Evolutionary conservation across 92 coral and sea anemone genomes (phyloP).

Genomic region (Heliopora coerulea): DNA sequence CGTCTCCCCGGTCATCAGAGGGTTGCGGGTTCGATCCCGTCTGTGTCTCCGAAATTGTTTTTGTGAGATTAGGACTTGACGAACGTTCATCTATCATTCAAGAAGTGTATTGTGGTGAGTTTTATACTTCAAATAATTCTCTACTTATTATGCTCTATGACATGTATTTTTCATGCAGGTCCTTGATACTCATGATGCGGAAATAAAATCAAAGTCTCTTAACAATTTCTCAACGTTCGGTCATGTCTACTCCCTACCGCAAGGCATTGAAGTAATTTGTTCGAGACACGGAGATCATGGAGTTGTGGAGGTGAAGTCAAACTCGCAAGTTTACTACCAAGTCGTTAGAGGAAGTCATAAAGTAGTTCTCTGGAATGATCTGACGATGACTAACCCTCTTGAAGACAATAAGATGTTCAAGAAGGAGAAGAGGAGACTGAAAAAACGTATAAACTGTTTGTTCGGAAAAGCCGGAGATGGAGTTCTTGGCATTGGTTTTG

Average conservation of each 20-base stretch:
- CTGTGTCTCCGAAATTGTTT: too few relatives aligned
- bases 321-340: neutral
- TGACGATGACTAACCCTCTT: constrained; percentile 6
- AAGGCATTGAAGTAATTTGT: constrained; percentile 20
- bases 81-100: too few relatives aligned
- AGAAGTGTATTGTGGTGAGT: too few relatives aligned
- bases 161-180: too few relatives aligned
- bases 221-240: neutral
- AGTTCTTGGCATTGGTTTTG: neutral
- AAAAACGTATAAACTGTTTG: neutral
- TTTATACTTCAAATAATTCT: too few relatives aligned
- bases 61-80: too few relatives aligned
- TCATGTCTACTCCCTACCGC: constrained; percentile 3
- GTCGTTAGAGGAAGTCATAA: neutral
- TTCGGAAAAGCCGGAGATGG: neutral
- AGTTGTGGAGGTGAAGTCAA: neutral
- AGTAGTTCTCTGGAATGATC: constrained; percentile 14
- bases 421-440: neutral
- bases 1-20: too few relatives aligned
- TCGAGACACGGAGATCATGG: neutral
- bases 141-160: too few relatives aligned
- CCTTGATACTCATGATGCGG: too few relatives aligned
- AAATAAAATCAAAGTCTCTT: neutral
- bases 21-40: too few relatives aligned
- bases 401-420: neutral